Percentiles rank a stretch among this genome's conserved stretches.
phyloP scores from a whole-genome alignment of 2,113 vertebrate species.

The Helogale parvula region DNA sequence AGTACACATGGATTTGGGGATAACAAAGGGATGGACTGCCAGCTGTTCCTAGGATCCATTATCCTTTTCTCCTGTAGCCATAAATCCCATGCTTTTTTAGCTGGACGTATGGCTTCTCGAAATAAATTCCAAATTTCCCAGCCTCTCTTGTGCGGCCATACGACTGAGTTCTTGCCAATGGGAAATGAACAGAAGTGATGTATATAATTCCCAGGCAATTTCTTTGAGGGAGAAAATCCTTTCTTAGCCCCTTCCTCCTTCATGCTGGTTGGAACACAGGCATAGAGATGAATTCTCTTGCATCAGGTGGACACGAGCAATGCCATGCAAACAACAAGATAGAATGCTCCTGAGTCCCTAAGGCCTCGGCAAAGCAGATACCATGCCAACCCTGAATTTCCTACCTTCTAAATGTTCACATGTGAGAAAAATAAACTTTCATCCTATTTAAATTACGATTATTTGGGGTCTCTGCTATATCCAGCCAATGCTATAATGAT shows the following conservation, averaged over 20 bases:
- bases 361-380: background rate
- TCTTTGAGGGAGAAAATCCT: background rate
- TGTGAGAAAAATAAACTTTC: slow-evolving; percentile 40
- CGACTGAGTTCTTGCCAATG: background rate
- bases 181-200: background rate
- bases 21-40: background rate
- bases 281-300: background rate
- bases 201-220: background rate
- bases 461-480: background rate
- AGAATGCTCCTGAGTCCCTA: background rate
- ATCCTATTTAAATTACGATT: slow-evolving; percentile 12
- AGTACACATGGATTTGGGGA: background rate
- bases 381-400: background rate
- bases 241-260: background rate
- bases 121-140: slow-evolving; percentile 20
- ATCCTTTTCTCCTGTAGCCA: background rate
- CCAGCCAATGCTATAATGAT: background rate
- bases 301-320: background rate
- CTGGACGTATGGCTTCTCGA: background rate
- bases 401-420: background rate
- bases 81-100: background rate
- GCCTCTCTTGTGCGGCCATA: background rate
- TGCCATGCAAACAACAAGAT: background rate
- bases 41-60: background rate
- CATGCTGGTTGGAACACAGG: background rate